Conservation (phyloP, 2,797 vertebrate species). For the Thripadectes ignobilis region DNA sequence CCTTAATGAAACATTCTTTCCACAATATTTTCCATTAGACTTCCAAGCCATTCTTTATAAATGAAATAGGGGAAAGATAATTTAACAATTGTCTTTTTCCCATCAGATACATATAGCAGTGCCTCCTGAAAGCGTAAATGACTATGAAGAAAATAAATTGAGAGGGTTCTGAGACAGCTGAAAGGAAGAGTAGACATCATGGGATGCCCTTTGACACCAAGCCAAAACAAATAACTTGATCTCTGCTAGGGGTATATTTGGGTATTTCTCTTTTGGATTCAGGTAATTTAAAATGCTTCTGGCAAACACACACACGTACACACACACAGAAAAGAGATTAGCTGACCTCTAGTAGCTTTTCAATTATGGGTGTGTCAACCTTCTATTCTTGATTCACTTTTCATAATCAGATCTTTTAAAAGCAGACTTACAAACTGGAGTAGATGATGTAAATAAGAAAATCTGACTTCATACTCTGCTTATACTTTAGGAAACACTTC, state of each 20-base stretch:
- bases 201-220: neutral
- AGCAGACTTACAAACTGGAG: neutral
- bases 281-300: neutral
- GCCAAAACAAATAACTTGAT: neutral
- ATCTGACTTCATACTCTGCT: neutral
- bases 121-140: neutral
- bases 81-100: neutral
- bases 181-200: neutral
- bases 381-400: neutral
- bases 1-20: conserved; percentile 4
- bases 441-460: neutral
- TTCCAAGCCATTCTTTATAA: neutral
- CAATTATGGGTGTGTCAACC: neutral
- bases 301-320: neutral
- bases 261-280: neutral
- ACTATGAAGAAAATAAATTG: neutral
- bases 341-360: neutral
- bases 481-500: neutral
- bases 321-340: neutral
- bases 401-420: neutral
- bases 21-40: neutral
- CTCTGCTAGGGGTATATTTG: neutral
- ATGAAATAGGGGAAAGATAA: neutral
- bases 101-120: neutral
- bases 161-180: neutral